These are phyloP conservation scores for Poeciliopsis retropinna DNA, from an alignment of 2,113 vertebrate genomes.

Conservation along the genomic window DNA sequence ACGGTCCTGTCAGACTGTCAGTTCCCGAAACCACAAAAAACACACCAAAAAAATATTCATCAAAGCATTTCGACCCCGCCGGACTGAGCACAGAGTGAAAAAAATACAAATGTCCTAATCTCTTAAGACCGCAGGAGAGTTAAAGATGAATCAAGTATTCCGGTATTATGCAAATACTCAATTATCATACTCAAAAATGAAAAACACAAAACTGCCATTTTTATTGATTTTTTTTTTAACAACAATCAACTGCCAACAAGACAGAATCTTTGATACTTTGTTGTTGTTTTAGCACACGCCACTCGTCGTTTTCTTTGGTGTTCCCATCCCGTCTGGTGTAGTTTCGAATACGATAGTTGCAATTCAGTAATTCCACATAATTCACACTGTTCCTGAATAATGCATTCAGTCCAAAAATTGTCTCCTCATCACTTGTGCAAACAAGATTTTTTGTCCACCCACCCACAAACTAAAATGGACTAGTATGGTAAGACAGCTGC, in stretches of 20 bases:
- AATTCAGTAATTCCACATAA: background rate
- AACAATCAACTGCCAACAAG: background rate
- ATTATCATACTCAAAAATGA: background rate
- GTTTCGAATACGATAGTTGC: background rate
- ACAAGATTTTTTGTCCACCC: background rate
- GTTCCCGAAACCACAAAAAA: too few species aligned
- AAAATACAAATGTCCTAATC: too few species aligned
- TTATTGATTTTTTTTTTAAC: background rate
- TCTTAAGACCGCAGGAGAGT: too few species aligned
- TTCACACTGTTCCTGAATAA: background rate
- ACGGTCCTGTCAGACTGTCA: too few species aligned
- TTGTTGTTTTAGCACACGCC: too few species aligned
- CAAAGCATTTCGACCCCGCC: too few species aligned
- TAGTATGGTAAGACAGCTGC: background rate
- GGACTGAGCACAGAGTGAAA: too few species aligned
- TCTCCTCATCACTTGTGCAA: background rate
- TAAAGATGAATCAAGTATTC: background rate
- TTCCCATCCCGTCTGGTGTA: background rate
- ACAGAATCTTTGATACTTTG: background rate
- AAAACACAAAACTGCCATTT: background rate
- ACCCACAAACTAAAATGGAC: too few species aligned
- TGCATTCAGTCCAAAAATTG: background rate
- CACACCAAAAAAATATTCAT: too few species aligned
- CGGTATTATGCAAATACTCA: background rate
- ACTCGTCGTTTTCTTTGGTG: too few species aligned